These are phyloP conservation scores for Trichonephila clavipes DNA, from an alignment of 1,140 invertebrate genomes.

Conservation along the genomic window DNA sequence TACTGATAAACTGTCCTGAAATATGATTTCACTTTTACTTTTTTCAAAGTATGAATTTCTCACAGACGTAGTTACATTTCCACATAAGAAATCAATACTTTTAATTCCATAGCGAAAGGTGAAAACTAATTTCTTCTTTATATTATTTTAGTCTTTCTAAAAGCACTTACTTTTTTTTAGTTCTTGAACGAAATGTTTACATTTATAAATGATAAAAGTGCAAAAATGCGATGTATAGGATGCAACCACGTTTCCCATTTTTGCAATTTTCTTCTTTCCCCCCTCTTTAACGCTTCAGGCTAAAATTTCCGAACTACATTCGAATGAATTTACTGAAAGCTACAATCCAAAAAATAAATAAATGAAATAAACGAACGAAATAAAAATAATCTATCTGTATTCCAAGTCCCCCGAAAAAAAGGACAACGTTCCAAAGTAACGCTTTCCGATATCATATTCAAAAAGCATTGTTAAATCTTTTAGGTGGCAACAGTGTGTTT, in stretches of 20 bases:
- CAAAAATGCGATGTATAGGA: not conserved
- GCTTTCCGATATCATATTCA: constrained; percentile 70
- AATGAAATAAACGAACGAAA: not conserved
- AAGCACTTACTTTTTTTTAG: not conserved
- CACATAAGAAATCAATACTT: not conserved
- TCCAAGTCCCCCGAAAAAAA: not conserved
- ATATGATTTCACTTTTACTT: too few species aligned
- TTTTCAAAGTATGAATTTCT: too few species aligned
- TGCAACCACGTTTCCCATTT: not conserved
- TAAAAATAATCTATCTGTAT: constrained; percentile 3
- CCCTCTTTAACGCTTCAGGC: not conserved
- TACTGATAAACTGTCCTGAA: too few species aligned
- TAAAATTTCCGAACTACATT: not conserved
- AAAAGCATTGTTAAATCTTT: constrained; percentile 66
- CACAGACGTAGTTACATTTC: not conserved
- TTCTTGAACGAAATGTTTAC: not conserved
- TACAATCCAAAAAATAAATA: not conserved
- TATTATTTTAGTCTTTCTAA: not conserved
- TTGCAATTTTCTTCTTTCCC: not conserved
- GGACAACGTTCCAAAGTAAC: not conserved
- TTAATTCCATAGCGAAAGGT: not conserved
- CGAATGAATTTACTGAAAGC: constrained; percentile 1
- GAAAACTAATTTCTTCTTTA: not conserved
- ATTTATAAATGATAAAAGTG: not conserved
- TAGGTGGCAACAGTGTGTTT: constrained; percentile 62